Percentiles rank a stretch among this genome's conserved stretches.
Conservation (phyloP, 1,140 invertebrate genomes). For the Dinoponera quadriceps region DNA sequence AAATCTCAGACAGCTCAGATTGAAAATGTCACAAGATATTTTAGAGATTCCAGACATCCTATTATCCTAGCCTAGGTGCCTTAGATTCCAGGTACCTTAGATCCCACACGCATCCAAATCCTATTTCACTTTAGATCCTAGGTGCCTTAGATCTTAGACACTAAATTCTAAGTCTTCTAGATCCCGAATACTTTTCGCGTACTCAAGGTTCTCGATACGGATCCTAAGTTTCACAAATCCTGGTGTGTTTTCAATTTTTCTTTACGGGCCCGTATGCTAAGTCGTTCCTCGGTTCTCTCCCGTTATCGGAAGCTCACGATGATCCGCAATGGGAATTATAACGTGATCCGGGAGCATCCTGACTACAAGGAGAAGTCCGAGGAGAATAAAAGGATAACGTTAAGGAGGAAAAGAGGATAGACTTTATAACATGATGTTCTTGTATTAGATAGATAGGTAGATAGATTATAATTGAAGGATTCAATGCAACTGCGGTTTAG, state of each 20-base stretch:
- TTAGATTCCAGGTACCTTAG: constrained; percentile 27
- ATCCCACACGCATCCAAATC: background rate
- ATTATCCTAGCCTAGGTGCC: constrained; percentile 31
- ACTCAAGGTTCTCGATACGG: background rate
- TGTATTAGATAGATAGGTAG: constrained; percentile 8
- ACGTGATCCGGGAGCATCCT: background rate
- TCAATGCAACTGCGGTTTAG: constrained; percentile 1
- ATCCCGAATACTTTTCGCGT: background rate
- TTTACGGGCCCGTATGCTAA: background rate
- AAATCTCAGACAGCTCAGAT: background rate
- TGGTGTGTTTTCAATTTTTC: background rate
- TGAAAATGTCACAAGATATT: constrained; percentile 3
- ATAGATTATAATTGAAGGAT: constrained; percentile 18
- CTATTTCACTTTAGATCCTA: background rate
- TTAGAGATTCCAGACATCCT: background rate
- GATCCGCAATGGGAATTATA: too few species aligned
- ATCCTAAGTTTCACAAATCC: background rate
- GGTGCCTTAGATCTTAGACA: background rate
- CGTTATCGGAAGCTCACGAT: too few species aligned
- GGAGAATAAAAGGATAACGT: background rate
- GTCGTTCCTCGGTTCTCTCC: background rate
- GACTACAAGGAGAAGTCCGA: background rate
- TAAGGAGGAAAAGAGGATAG: background rate
- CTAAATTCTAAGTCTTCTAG: background rate
- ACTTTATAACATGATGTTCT: constrained; percentile 7